These are phyloP conservation scores for Rhadinocentrus ornatus DNA, from an alignment of 2,797 vertebrate species.

Conservation along the genomic window DNA sequence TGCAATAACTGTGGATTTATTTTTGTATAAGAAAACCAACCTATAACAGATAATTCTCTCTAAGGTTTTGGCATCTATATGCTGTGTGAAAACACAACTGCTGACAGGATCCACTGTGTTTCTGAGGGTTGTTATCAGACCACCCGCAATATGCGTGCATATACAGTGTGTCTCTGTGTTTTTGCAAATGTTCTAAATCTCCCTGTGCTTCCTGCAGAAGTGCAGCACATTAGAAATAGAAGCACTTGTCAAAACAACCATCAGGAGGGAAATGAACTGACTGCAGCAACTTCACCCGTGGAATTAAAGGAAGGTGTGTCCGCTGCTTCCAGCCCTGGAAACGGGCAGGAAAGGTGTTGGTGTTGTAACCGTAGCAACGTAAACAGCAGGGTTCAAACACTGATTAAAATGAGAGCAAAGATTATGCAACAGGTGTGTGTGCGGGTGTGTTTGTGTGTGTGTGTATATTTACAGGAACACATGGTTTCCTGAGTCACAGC, in stretches of 20 bases:
- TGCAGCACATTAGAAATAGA: constrained; percentile 59
- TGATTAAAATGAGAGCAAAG: constrained; percentile 69
- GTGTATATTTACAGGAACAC: constrained; percentile 8
- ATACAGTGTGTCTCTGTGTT: constrained; percentile 17
- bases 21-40: background rate
- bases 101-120: too few relatives aligned
- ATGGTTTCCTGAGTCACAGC: constrained; percentile 34
- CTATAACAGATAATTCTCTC: too few relatives aligned
- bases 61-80: too few relatives aligned
- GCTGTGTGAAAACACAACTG: too few relatives aligned
- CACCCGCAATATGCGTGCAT: background rate
- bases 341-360: constrained; percentile 69
- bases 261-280: constrained; percentile 45
- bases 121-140: background rate
- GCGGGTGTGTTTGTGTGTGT: constrained; percentile 2
- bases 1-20: background rate
- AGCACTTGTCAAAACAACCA: constrained; percentile 70
- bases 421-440: constrained; percentile 63
- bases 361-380: constrained; percentile 69
- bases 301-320: constrained; percentile 80
- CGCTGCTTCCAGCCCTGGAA: constrained; percentile 56
- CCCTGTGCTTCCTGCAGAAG: constrained; percentile 51
- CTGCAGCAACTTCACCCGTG: constrained; percentile 38
- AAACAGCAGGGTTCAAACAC: constrained; percentile 75
- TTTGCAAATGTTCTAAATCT: constrained; percentile 52